Conservation (phyloP, 2,797 vertebrate genomes). For the Tympanoctomys barrerae region DNA sequence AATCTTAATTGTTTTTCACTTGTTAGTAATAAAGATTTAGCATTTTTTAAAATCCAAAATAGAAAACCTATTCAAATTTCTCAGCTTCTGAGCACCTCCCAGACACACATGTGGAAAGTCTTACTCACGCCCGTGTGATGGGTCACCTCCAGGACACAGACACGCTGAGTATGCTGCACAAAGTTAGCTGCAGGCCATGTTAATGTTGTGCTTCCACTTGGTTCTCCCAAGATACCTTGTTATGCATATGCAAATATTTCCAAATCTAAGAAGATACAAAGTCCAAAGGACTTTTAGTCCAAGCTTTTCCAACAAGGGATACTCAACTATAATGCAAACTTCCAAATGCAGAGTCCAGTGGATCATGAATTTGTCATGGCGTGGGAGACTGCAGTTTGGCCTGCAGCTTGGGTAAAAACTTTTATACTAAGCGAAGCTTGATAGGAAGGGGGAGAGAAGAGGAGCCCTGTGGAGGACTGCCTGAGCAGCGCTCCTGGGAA, state of each 20-base stretch:
- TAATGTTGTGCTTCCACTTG: neutral
- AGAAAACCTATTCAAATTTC: neutral
- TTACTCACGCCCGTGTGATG: neutral
- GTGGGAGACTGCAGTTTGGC: neutral
- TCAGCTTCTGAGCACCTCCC: neutral
- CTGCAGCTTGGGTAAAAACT: neutral
- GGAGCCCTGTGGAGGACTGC: neutral
- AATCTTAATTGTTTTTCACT: conserved; percentile 15
- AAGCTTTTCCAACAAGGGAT: neutral
- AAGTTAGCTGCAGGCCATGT: neutral
- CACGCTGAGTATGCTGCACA: neutral
- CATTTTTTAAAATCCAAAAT: neutral
- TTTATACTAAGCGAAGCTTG: neutral
- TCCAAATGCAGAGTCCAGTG: neutral
- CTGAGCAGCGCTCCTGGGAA: no score
- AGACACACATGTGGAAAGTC: neutral
- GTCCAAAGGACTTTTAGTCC: neutral
- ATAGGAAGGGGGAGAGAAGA: neutral
- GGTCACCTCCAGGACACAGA: neutral
- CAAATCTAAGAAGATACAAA: neutral
- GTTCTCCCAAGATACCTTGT: neutral
- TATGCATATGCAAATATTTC: neutral
- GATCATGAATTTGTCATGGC: neutral
- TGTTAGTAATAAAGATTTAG: neutral
- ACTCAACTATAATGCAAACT: neutral